phyloP scores from a whole-genome alignment of 2,888 invertebrate genomes.

The Zonitis immaculata region DNA sequence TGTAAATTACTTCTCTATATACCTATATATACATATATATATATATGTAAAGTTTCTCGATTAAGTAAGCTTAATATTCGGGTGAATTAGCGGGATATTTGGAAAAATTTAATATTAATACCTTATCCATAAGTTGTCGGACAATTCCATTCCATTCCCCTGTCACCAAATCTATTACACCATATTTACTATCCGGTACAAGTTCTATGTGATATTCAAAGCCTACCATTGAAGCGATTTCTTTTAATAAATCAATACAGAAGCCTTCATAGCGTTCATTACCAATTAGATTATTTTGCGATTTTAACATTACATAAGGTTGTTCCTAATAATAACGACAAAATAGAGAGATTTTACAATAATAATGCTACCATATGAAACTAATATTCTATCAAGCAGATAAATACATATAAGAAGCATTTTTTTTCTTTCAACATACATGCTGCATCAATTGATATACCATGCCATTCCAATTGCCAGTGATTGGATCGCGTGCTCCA shows the following conservation, averaged over 20 bases:
- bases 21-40: too few species aligned
- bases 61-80: neutral
- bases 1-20: neutral
- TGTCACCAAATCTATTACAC: conserved; percentile 66
- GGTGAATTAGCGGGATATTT: neutral
- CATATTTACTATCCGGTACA: conserved; percentile 65
- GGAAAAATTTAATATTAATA: too few species aligned
- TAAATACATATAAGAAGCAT: too few species aligned
- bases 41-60: neutral
- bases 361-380: neutral
- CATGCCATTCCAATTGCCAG: conserved; percentile 65
- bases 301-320: conserved; percentile 47
- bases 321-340: conserved; percentile 39
- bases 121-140: conserved; percentile 63
- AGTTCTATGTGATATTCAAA: conserved; percentile 64
- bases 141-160: conserved; percentile 73
- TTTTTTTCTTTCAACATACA: conserved; percentile 52
- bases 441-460: conserved; percentile 67
- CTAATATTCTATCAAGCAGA: too few species aligned
- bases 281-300: conserved; percentile 53
- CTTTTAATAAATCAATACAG: conserved; percentile 65
- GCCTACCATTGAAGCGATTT: conserved; percentile 60
- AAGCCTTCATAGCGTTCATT: conserved; percentile 68
- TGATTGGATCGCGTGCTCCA: conserved; percentile 58
- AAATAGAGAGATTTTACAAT: neutral